These are phyloP conservation scores for Steromphala cineraria DNA, from an alignment of 2,888 invertebrate genomes.

Conservation along the genomic window DNA sequence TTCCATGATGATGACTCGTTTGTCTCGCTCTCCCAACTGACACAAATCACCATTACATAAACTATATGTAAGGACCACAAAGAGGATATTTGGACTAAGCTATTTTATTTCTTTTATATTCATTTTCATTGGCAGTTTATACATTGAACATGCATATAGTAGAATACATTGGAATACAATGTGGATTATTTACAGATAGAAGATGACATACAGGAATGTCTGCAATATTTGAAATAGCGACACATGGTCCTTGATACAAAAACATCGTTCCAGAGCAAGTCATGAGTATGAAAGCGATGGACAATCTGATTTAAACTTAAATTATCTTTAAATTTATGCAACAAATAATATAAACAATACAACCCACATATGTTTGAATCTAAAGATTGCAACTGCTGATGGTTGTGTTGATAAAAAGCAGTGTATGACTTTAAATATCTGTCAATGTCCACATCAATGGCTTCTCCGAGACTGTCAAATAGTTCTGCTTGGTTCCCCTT, in stretches of 20 bases:
- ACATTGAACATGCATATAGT: not conserved
- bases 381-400: not conserved
- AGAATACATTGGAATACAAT: no score
- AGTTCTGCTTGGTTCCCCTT: not conserved
- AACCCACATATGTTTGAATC: not conserved
- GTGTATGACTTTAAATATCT: not conserved
- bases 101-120: no score
- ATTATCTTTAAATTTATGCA: not conserved
- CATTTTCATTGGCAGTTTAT: no score
- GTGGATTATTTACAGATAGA: no score
- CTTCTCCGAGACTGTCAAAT: not conserved
- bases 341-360: not conserved
- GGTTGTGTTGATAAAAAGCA: not conserved
- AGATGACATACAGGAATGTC: no score
- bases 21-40: no score
- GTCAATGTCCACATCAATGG: not conserved
- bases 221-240: conserved; percentile 7
- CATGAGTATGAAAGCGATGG: not conserved
- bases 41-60: no score
- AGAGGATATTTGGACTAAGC: no score
- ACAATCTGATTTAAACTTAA: not conserved
- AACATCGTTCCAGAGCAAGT: not conserved
- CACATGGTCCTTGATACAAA: not conserved
- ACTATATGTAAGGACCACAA: no score
- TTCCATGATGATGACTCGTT: no score